Conservation (phyloP, 2,797 vertebrate genomes). For the Crax fasciolata region DNA sequence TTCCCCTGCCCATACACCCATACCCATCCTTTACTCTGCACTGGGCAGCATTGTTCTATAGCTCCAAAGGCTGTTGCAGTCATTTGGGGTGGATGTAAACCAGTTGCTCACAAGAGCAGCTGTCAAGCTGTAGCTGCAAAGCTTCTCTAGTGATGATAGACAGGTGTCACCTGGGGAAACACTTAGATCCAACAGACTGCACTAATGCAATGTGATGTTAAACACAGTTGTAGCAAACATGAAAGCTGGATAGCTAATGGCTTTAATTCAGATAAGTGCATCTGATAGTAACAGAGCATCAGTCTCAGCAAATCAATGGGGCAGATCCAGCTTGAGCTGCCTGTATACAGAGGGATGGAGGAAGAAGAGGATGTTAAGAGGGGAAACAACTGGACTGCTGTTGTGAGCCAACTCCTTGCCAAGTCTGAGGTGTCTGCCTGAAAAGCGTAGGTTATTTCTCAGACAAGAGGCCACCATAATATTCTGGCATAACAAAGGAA, state of each 20-base stretch:
- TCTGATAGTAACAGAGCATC: background rate
- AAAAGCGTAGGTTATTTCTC: background rate
- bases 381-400: background rate
- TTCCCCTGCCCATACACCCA: background rate
- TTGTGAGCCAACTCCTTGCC: background rate
- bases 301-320: background rate
- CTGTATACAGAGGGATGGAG: background rate
- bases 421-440: background rate
- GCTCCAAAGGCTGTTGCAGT: background rate
- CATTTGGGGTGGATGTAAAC: background rate
- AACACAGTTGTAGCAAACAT: background rate
- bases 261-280: background rate
- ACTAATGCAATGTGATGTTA: background rate
- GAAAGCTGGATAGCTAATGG: background rate
- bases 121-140: background rate
- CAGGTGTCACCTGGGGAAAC: background rate
- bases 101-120: background rate
- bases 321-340: background rate
- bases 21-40: accelerated
- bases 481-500: background rate
- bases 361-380: background rate
- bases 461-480: background rate
- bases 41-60: background rate
- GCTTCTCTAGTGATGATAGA: background rate
- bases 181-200: background rate